Conservation (phyloP, 2,797 vertebrate genomes). For the Spea hammondii region DNA sequence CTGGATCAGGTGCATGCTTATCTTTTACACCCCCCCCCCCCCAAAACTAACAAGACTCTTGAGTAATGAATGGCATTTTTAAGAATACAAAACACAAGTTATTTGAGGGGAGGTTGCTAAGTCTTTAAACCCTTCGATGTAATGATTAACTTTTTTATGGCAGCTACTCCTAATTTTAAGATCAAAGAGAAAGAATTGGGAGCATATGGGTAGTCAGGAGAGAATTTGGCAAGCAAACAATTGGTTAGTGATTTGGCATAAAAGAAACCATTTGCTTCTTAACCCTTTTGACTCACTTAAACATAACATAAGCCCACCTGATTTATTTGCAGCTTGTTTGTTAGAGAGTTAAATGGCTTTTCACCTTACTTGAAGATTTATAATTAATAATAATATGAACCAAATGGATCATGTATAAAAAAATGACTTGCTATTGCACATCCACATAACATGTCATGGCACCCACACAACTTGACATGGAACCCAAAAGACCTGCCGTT, state of each 20-base stretch:
- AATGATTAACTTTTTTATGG: slow-evolving; percentile 50
- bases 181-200: slow-evolving; percentile 34
- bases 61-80: slow-evolving; percentile 42
- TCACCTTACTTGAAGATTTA: too few relatives aligned
- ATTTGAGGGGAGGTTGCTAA: slow-evolving; percentile 34
- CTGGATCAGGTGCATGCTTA: slow-evolving; percentile 44
- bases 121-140: slow-evolving; percentile 44
- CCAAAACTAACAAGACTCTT: slow-evolving; percentile 39
- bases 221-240: slow-evolving; percentile 41
- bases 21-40: slow-evolving; percentile 34
- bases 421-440: too few relatives aligned
- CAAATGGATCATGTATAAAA: too few relatives aligned
- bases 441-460: too few relatives aligned
- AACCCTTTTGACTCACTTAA: slow-evolving; percentile 9
- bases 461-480: too few relatives aligned
- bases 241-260: slow-evolving; percentile 5
- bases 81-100: slow-evolving; percentile 34
- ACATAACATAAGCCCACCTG: neutral
- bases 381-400: too few relatives aligned
- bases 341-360: too few relatives aligned
- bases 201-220: slow-evolving; percentile 35
- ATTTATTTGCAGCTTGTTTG: neutral
- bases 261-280: neutral
- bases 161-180: slow-evolving; percentile 33
- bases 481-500: too few relatives aligned